Base-by-base conservation (phyloP, 1,140 invertebrate genomes). In the Rhyacophila brunnea region DNA sequence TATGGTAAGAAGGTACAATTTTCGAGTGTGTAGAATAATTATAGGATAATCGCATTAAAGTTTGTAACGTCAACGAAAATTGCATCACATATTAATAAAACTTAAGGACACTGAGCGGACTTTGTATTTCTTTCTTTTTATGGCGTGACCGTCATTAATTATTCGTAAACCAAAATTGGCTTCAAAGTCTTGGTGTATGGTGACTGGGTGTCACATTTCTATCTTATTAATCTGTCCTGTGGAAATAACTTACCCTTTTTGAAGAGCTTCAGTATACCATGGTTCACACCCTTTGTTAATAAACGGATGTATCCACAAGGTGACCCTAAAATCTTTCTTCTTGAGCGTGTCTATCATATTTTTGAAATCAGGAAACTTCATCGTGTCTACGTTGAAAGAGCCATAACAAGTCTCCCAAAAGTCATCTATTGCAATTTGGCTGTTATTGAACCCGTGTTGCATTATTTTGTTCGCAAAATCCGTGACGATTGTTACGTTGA, bases 221-320 rank as follows among this genome's bases (percentile, higher is more conserved):
- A n/a, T n/a, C n/a, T n/a, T n/a, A n/a, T n/a, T n/a, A n/a, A n/a
- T n/a, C n/a, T n/a, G n/a, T n/a, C n/a, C n/a, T n/a, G n/a, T n/a
- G n/a, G n/a, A n/a, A n/a, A n/a, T n/a, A n/a, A n/a, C 68, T 68
- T 52, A 75, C 74, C 76, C 74, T 20, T 82, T 79, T 7, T 71
- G 64, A 9, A 72, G 60, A 23, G 82, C 83, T 15, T 74, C 67
- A 0, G 74, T 66, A 51, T 80, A 81, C 65, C 83, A 85, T 43
- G 79, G 78, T 35, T 77, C 68, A 62, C 89, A 92, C 13, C 81
- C 75, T 42, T 81, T 77, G 65, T 92, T 91, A n/a, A 92, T 85
- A 66, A 93, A 95, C 0, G 91, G 92, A 78, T 92, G 90, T 4
- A 89, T 82, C 89, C 91, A 93, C 1, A 93, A 60, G 0, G 90